Base-by-base conservation (phyloP, 2,888 invertebrate species). In the Drosophila tripunctata region DNA sequence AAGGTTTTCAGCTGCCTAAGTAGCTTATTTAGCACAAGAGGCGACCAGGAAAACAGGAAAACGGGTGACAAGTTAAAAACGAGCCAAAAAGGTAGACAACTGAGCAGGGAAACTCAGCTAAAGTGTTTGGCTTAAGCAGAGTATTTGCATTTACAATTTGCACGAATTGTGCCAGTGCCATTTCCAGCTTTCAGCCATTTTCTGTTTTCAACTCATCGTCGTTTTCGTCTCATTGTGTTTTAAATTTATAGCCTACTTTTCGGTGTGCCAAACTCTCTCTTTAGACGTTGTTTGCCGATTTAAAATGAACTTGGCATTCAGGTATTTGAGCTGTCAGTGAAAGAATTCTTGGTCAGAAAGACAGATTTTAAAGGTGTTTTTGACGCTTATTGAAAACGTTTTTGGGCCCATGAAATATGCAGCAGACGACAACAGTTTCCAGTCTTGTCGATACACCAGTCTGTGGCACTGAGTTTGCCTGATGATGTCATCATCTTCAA, bases 401-500 rank as follows among this genome's bases (percentile, higher is more conserved):
- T 35, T 44, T 27, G 14, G 14, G 24, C 19, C 27, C 50, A 57
- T 38, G 31, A 38, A 54, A 52, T 24, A 45, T 41, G 44, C 19
- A 54, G 24, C 14, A 35, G 45, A 14, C n/a, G 19, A 17, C 36
- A 17, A 15, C 15, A 14, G 6, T 17, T 10, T 33, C 1, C 17
- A 14, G 10, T n/a, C 12, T 2, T 31, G 31, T 15, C 38, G 50
- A 38, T 24, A 17, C n/a, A n/a, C 5, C 40, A 40, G 7, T 21
- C 40, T 21, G 15, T 15, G n/a, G 22, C 6, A 4, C 35, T 36
- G 15, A 48, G 15, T 19, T 7, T 14, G n/a, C 35, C 14, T 40
- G 58, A 57, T 80, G 74, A 77, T 73, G 62, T 84, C 76, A 81
- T 77, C 74, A 58, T 78, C 85, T 67, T 77, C 63, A 54, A 52